Percentiles rank a stretch among this genome's conserved stretches.
These are phyloP conservation scores for Leucophenga montana DNA, from an alignment of 2,888 invertebrate genomes.

Conservation along the genomic window DNA sequence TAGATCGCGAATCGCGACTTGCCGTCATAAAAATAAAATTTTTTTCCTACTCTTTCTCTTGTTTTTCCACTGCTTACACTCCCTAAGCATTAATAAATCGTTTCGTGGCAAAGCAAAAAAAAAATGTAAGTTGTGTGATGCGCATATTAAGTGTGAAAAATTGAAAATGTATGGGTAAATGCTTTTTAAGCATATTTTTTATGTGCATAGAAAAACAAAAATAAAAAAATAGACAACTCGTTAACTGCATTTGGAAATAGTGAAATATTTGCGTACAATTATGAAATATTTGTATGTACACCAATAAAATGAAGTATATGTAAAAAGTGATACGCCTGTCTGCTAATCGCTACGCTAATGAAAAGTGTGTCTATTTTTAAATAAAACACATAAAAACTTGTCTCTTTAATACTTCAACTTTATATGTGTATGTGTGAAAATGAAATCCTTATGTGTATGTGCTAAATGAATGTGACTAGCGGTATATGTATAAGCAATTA, in stretches of 20 bases:
- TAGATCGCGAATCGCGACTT: constrained; percentile 60
- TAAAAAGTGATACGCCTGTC: not conserved
- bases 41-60: constrained; percentile 21
- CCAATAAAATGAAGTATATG: not conserved
- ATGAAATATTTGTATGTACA: not conserved
- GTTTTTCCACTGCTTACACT: constrained; percentile 17
- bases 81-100: constrained; percentile 14
- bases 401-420: constrained; percentile 45
- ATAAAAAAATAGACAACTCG: not conserved
- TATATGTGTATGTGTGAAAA: constrained; percentile 35
- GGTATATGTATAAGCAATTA: not conserved
- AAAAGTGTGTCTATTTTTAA: constrained; percentile 62
- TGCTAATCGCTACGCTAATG: constrained; percentile 39
- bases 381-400: constrained; percentile 45
- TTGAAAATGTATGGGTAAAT: not conserved
- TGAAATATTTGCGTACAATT: constrained; percentile 3
- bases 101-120: not conserved
- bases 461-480: not conserved
- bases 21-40: constrained; percentile 48
- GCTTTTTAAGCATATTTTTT: not conserved
- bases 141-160: not conserved
- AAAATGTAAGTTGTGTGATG: constrained; percentile 18
- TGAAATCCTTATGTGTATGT: constrained; percentile 10
- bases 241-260: not conserved
- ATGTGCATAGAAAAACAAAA: not conserved